A percentile compares a stretch with the other conserved stretches of the same genome.
These are phyloP conservation scores for Anomalospiza imberbis DNA, from an alignment of 2,797 vertebrate species.

Conservation along the genomic window DNA sequence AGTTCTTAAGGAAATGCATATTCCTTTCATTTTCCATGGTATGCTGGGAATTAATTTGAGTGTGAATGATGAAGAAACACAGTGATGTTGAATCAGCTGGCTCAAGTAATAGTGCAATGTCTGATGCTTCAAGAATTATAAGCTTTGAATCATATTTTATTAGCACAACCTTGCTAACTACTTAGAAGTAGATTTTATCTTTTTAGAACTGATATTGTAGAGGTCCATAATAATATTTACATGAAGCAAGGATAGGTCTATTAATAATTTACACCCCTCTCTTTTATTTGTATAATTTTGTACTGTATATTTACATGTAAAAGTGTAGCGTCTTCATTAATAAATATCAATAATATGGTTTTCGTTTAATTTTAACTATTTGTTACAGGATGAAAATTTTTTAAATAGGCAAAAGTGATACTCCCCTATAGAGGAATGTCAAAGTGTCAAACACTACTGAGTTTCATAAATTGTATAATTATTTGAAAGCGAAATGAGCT, in stretches of 20 bases:
- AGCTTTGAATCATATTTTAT: slow-evolving; percentile 83
- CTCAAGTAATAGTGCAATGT: slow-evolving; percentile 83
- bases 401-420: slow-evolving; percentile 72
- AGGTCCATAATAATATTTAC: slow-evolving; percentile 79
- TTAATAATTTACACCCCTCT: slow-evolving; percentile 72
- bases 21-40: slow-evolving; percentile 66
- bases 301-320: slow-evolving; percentile 81
- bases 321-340: slow-evolving; percentile 75
- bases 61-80: slow-evolving; percentile 75
- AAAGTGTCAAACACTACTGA: slow-evolving; percentile 54
- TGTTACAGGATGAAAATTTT: slow-evolving; percentile 77
- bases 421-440: slow-evolving; percentile 68
- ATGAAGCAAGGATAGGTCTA: slow-evolving; percentile 76
- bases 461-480: slow-evolving; percentile 71
- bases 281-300: slow-evolving; percentile 81
- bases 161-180: slow-evolving; percentile 86
- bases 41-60: slow-evolving; percentile 71
- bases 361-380: slow-evolving; percentile 80
- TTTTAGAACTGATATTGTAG: slow-evolving; percentile 81
- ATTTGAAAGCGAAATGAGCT: slow-evolving; percentile 68
- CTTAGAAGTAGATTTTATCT: slow-evolving; percentile 81
- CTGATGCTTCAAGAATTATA: slow-evolving; percentile 77
- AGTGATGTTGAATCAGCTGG: slow-evolving; percentile 75
- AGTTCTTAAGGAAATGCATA: slow-evolving; percentile 77
- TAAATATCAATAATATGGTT: slow-evolving; percentile 72